Base-by-base conservation (phyloP, 2,797 vertebrate species). In the Coranthus polyacanthus region DNA sequence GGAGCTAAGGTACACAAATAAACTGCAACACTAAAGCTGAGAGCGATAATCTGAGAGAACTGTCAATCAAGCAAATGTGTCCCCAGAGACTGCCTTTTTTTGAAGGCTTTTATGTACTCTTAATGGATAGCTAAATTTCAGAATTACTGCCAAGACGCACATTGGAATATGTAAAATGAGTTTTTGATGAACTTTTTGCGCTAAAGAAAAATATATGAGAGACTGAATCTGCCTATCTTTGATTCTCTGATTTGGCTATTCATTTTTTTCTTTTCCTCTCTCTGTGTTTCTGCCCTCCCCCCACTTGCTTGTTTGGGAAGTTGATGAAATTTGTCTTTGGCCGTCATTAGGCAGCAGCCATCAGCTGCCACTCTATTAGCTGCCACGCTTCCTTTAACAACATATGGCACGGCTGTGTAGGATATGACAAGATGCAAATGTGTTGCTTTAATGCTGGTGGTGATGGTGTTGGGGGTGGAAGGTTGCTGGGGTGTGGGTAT, bases 301-400 rank as follows among this genome's bases (percentile, higher is more conserved):
- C 42, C 12, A 1, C 39, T n/a, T 5, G 22, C 82, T 87, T 92
- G 89, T 92, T 92, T 88, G 83, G 72, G 86, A 91, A 87, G 89
- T 90, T 93, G 92, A 92, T 92, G 86, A 91, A 92, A 93, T 93
- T 89, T 90, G 87, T 92, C 89, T 91, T 89, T 91, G 88, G 86
- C 85, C 75, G 77, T 92, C 92, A 92, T 94, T 93, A 92, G 85
- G 86, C 90, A 85, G 86, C 80, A 68, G 72, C 84, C 86, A 89
- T 90, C 86, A 89, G 85, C 91, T 90, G 92, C 84, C 89, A 90
- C 88, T 92, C 92, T 92, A 91, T 94, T 93, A 92, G 90, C 91
- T 72, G 89, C 86, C 89, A 92, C 79, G 90, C 90, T 92, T 88
- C 86, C 88, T 91, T 91, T 89, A 91, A 80, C 86, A 91, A 83